Base-by-base conservation (phyloP, 2,797 vertebrate genomes). In the Neostethus bicornis region DNA sequence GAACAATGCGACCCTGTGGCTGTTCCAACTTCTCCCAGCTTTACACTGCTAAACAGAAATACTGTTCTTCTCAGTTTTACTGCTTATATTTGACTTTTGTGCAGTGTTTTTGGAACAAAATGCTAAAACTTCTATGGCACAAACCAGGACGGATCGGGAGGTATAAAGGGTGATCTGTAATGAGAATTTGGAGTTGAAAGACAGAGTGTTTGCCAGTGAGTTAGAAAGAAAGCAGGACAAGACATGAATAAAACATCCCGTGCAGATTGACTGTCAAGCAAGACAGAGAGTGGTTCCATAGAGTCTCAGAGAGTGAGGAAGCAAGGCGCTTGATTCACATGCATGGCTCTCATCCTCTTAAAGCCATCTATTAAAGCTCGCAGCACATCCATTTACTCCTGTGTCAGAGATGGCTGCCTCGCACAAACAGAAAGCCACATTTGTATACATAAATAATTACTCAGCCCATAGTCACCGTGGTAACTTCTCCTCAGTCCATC, bases 361-460 rank as follows among this genome's bases (percentile, higher is more conserved):
- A 39, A 64, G 49, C 57, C 41, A 55, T 70, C 65, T 70, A 66
- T 72, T 73, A 73, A n/a, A 58, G 46, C 70, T 64, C 16, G 34
- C 61, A 61, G 73, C 74, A 57, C 61, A 68, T 70, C 68, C 63
- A 79, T 80, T 80, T 77, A 70, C 63, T 63, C 42, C 53, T 54
- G 61, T 53, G 57, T 79, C 70, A 66, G 41, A 65, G 46, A 62
- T 17, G 17, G 24, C 65, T 66, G 55, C 57, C 51, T 80, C 67
- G 67, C 55, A 41, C 73, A 78, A 72, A 66, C 73, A 73, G 72
- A 74, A 73, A 70, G 52, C 41, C 62, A 64, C 69, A 74, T 83
- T 84, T 78, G 75, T 84, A 67, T 71, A 59, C 53, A 69, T 84
- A 59, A 83, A 83, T 83, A 78, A 81, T 83, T 81, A 64, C 63